Evolutionary conservation across 2,888 invertebrate species (phyloP), one percentile per base, ranked within the genome.

Genomic region (Bellardia pandia): DNA sequence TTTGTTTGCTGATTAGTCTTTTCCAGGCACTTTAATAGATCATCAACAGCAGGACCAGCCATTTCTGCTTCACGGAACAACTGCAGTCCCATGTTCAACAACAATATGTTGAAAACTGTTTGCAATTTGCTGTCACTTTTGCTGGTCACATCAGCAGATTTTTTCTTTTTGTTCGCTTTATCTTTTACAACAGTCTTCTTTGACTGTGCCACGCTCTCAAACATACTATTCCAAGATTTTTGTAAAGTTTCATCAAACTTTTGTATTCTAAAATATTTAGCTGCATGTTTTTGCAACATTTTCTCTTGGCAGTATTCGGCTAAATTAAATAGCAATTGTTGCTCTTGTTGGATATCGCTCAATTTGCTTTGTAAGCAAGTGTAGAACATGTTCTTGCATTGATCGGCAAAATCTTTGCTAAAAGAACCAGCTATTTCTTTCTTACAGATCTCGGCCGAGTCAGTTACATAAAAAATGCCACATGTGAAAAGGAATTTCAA

Each of bases 81-180:
- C 90, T 97, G 96, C 51, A 97, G 91, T 6, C 96, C 96, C 94
- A 97, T 96, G 90, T 97, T 96, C 76, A 96, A 94, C 69, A 96
- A 94, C 79, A 97, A 94, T 23, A 96, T 96, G 77, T 96, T 95
- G 91, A 97, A 97, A 8, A 97, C 96, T 42, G 95, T 94, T 60
- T 95, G 94, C 3, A 95, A 93, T 90, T 95, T 94, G 48, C 94
- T 72, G 6, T 74, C 60, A 11, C 56, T 60, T 6, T 42, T 72
- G 16, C 14, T 42, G 3, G 11, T 16, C 11, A 42, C 11, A 7
- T 86, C 94, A 88, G 94, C 51, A 2, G 64, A 94, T 37, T 94
- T 94, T 58, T 94, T 94, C 74, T 94, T 94, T 71, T 87, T 88
- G 23, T 86, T 89, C 0, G 48, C 58, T 11, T 88, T 86, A 30